phyloP scores from a whole-genome alignment of 1,140 invertebrate species.

The Sminthurinus signatus region DNA sequence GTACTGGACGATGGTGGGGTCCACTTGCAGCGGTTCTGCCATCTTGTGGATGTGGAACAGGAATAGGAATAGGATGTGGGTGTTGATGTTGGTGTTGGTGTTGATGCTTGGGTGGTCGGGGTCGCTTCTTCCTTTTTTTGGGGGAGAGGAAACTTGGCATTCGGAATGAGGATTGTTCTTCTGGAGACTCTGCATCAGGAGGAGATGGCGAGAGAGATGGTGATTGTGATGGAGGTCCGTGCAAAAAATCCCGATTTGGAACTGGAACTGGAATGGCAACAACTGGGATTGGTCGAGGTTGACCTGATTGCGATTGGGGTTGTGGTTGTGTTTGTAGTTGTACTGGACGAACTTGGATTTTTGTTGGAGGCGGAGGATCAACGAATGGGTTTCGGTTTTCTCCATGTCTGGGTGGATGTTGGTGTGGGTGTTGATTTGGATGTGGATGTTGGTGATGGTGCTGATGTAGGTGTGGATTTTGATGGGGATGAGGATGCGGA shows the following conservation, averaged over 20 bases:
- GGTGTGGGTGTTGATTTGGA: neutral
- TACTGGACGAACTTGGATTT: too few species aligned
- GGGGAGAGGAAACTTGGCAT: neutral
- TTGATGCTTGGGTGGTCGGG: neutral
- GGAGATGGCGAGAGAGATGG: too few species aligned
- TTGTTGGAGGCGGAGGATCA: too few species aligned
- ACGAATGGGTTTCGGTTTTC: too few species aligned
- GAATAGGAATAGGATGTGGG: too few species aligned
- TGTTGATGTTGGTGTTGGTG: too few species aligned
- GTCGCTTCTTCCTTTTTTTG: neutral
- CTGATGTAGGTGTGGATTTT: neutral
- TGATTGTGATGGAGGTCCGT: neutral
- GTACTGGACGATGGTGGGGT: neutral
- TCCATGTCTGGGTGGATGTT: neutral
- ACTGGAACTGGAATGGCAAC: neutral
- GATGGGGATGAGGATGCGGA: neutral
- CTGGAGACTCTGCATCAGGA: neutral
- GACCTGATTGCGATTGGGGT: too few species aligned
- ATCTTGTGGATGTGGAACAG: neutral
- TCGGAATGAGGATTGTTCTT: slow-evolving; percentile 1
- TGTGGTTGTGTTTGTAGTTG: too few species aligned
- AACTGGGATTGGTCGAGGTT: neutral
- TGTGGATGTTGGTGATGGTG: neutral
- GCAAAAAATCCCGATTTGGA: neutral
- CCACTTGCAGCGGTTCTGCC: neutral